A percentile compares a stretch with the other conserved stretches of the same genome.
Evolutionary conservation across 2,113 vertebrate genomes (phyloP).

Genomic region (Campylomormyrus numenius): DNA sequence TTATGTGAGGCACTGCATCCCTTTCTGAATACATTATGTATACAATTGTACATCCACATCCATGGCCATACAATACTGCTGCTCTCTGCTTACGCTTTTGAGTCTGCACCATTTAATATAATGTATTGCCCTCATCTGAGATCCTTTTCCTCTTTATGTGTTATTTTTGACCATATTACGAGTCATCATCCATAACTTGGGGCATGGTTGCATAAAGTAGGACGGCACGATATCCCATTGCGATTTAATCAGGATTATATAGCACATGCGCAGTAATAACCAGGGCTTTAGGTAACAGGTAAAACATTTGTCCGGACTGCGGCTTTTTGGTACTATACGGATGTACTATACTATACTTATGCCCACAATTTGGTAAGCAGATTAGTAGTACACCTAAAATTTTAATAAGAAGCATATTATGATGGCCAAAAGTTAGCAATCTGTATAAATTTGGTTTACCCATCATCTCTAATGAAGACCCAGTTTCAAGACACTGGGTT

Average conservation of each 20-base stretch:
- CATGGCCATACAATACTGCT: neutral
- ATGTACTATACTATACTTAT: neutral
- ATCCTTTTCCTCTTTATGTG: neutral
- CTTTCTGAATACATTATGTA: neutral
- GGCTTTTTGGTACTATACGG: neutral
- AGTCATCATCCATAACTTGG: neutral
- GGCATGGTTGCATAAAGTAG: neutral
- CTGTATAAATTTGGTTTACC: neutral
- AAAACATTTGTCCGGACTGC: neutral
- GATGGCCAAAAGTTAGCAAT: neutral
- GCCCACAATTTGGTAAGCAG: neutral
- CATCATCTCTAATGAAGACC: neutral
- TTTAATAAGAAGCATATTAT: neutral
- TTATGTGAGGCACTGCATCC: neutral
- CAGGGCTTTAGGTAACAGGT: neutral
- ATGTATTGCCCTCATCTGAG: neutral
- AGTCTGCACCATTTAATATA: neutral
- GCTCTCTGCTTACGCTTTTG: neutral
- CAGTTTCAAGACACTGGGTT: neutral
- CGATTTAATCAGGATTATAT: neutral
- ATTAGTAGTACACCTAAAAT: neutral
- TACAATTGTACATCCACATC: neutral
- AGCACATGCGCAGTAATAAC: neutral
- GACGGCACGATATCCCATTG: neutral
- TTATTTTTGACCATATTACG: neutral